Conservation (phyloP, 2,888 invertebrate species). For the Eilema griseolum region DNA sequence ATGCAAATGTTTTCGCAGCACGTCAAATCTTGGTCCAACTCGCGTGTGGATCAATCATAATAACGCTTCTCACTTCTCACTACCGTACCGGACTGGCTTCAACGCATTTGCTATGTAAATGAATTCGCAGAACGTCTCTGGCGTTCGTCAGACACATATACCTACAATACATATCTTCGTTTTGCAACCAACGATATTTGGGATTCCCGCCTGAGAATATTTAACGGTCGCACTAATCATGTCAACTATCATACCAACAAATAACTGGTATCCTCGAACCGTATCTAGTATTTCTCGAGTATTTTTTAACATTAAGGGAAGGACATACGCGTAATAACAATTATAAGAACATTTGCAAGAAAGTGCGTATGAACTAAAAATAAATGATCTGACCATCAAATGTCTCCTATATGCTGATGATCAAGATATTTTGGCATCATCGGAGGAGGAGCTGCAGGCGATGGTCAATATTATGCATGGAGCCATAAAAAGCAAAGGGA, state of each 20-base stretch:
- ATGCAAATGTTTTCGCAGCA: slow-evolving; percentile 1
- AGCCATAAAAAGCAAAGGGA: too few relatives aligned
- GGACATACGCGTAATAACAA: too few relatives aligned
- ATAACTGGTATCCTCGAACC: background rate
- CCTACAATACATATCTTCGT: slow-evolving; percentile 65
- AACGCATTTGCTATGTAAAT: slow-evolving; percentile 74
- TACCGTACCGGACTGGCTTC: slow-evolving; percentile 17
- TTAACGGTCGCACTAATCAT: slow-evolving; percentile 29
- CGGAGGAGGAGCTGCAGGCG: too few relatives aligned
- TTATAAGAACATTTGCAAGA: too few relatives aligned
- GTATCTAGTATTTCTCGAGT: background rate
- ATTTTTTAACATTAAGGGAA: background rate
- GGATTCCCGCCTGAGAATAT: slow-evolving; percentile 65
- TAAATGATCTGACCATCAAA: too few relatives aligned
- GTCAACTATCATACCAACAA: background rate
- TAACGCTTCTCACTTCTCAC: slow-evolving; percentile 43
- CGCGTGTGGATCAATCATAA: slow-evolving; percentile 44
- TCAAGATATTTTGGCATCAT: too few relatives aligned
- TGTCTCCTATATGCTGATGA: too few relatives aligned
- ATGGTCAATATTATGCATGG: too few relatives aligned
- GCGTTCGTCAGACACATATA: slow-evolving; percentile 44
- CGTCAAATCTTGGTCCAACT: background rate
- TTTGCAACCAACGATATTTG: slow-evolving; percentile 67
- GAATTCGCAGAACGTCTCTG: slow-evolving; percentile 76
- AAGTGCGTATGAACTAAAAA: too few relatives aligned